phyloP scores from a whole-genome alignment of 2,888 invertebrate genomes.

The Lissonota sp. region DNA sequence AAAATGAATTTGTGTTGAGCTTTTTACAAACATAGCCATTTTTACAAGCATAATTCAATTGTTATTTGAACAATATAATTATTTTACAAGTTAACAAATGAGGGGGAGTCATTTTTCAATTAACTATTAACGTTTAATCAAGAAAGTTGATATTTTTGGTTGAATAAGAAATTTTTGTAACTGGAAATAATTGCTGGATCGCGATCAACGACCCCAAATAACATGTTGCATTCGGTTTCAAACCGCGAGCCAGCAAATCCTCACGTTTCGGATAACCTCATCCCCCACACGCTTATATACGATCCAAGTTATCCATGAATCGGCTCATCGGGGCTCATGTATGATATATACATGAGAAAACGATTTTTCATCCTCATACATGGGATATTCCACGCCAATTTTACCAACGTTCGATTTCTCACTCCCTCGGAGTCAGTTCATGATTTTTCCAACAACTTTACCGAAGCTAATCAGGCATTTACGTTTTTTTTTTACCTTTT shows the following conservation, averaged over 20 bases:
- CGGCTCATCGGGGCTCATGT: constrained; percentile 7
- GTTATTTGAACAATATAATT: too few relatives aligned
- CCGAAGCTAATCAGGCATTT: too few relatives aligned
- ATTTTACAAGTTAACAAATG: too few relatives aligned
- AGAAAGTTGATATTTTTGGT: background rate
- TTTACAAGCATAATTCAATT: too few relatives aligned
- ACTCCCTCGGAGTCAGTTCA: too few relatives aligned
- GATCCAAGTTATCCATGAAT: constrained; percentile 3
- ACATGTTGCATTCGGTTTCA: constrained; percentile 15
- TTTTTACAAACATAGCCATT: too few relatives aligned
- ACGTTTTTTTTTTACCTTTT: too few relatives aligned
- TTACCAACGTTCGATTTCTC: background rate
- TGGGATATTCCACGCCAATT: constrained; percentile 16
- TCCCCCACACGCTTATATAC: background rate
- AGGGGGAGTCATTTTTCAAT: too few relatives aligned
- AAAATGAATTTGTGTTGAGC: too few relatives aligned
- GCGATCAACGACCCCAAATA: background rate
- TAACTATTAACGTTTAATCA: too few relatives aligned
- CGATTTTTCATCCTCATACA: too few relatives aligned
- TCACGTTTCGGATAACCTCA: constrained; percentile 14
- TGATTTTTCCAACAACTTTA: too few relatives aligned
- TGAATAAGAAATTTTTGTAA: background rate
- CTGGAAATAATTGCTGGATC: constrained; percentile 10
- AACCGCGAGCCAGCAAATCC: constrained; percentile 8
- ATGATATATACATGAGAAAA: background rate